Evolutionary conservation across 2,797 vertebrate species (phyloP).

Genomic region (Coracias cyanogaster): DNA sequence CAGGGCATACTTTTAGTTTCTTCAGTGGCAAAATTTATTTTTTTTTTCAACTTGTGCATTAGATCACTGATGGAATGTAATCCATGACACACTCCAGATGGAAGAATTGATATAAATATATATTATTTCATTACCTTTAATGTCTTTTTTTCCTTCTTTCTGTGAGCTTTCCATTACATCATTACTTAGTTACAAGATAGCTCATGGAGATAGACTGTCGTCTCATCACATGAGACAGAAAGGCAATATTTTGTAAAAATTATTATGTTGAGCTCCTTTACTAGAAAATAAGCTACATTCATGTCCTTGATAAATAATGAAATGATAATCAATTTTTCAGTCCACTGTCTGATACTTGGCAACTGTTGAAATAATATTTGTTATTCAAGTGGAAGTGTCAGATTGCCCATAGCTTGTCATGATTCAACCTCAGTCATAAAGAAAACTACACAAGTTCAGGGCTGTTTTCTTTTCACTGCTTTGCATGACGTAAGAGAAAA

Average conservation of each 20-base stretch:
- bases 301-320: slow-evolving; percentile 49
- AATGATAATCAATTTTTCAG: slow-evolving; percentile 40
- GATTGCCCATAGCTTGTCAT: not conserved
- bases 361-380: not conserved
- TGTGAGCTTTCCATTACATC: not conserved
- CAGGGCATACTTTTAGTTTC: not conserved
- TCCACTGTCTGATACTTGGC: not conserved
- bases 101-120: not conserved
- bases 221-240: not conserved
- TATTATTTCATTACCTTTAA: not conserved
- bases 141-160: not conserved
- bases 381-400: slow-evolving; percentile 26
- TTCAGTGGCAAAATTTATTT: not conserved
- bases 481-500: not conserved
- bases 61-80: not conserved
- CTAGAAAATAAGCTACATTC: not conserved
- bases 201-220: not conserved
- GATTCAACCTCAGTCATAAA: not conserved
- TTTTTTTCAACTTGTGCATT: not conserved
- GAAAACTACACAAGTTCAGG: not conserved
- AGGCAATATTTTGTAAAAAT: not conserved
- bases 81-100: not conserved
- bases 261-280: not conserved
- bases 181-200: not conserved
- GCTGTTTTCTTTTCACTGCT: not conserved